Conservation (phyloP, 2,113 vertebrate genomes). For the Sigmodon hispidus region DNA sequence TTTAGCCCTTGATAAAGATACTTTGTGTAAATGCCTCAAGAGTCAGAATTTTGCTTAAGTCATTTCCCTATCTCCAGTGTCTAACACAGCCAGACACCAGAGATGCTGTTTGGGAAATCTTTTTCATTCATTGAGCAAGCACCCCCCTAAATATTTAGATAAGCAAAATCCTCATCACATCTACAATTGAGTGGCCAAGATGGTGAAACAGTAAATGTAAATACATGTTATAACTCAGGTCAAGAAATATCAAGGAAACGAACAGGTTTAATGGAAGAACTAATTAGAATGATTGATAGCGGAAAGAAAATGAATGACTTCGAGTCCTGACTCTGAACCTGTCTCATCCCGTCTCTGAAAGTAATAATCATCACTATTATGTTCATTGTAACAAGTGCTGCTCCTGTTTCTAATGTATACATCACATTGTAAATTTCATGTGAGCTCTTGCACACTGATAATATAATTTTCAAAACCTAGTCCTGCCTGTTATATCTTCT, state of each 20-base stretch:
- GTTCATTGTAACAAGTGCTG: background rate
- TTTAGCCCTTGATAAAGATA: conserved; percentile 45
- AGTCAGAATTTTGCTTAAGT: conserved; percentile 2
- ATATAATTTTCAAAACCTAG: conserved; percentile 22
- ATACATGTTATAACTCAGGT: background rate
- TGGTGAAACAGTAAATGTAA: background rate
- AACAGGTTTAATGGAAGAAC: background rate
- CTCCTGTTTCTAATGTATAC: background rate
- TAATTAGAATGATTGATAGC: conserved; percentile 38
- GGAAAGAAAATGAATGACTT: conserved; percentile 37
- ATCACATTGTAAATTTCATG: background rate
- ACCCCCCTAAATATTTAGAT: background rate
- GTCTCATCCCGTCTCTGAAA: conserved; percentile 47
- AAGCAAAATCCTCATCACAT: conserved; percentile 15
- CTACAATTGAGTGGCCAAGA: conserved; percentile 1
- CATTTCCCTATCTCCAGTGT: background rate
- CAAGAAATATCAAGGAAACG: conserved; percentile 29
- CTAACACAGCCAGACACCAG: background rate
- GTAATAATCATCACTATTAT: conserved; percentile 35
- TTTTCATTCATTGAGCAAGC: conserved; percentile 36
- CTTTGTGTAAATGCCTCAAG: background rate
- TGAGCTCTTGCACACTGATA: conserved; percentile 6
- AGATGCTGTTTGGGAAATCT: conserved; percentile 20
- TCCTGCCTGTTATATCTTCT: background rate
- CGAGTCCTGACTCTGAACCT: conserved; percentile 3